Evolutionary conservation across 2,888 invertebrate species (phyloP).

Genomic region (Panzeria rudis): DNA sequence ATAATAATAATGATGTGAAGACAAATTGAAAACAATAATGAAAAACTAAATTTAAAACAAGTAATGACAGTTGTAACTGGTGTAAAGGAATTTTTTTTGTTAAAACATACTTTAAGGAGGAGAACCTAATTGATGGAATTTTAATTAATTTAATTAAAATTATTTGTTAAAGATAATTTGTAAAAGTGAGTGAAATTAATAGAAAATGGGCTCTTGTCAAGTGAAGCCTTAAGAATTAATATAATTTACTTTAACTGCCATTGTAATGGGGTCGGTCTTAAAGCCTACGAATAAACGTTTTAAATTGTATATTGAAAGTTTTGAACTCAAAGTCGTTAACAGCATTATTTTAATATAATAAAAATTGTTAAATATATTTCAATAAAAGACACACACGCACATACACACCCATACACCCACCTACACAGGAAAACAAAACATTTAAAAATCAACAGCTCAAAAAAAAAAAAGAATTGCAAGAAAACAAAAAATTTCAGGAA

Average conservation of each 20-base stretch:
- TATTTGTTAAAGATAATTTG: not conserved
- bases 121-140: not conserved
- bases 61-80: not conserved
- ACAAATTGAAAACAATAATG: conserved; percentile 28
- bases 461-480: not conserved
- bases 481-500: conserved; percentile 18
- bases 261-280: not conserved
- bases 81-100: not conserved
- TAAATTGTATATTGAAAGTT: not conserved
- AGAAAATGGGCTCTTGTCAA: not conserved
- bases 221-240: not conserved
- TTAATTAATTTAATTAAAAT: not conserved
- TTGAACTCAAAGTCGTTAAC: conserved; percentile 39
- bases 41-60: not conserved
- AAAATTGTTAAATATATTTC: not conserved
- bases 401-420: not conserved
- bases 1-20: conserved; percentile 32
- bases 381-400: not conserved
- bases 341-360: conserved; percentile 58
- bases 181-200: not conserved
- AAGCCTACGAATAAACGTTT: not conserved
- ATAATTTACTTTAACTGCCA: not conserved
- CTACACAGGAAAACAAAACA: not conserved
- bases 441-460: not conserved
- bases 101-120: not conserved